These are phyloP conservation scores for Turritopsis rubra DNA, from an alignment of 30 jellyfish, hydroid and myxozoan species.

Conservation along the genomic window DNA sequence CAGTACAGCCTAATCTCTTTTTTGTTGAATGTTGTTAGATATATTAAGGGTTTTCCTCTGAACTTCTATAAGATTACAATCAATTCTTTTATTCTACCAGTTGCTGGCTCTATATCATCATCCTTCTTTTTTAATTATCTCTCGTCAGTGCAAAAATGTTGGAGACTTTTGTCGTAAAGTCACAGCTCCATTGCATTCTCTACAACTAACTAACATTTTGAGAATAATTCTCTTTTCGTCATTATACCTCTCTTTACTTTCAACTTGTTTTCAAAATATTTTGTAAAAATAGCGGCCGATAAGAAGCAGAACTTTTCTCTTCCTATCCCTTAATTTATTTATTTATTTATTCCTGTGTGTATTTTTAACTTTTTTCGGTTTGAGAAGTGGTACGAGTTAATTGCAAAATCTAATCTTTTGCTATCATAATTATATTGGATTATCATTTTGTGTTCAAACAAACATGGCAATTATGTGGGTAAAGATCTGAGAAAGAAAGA, in stretches of 20 bases:
- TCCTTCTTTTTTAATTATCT: not conserved
- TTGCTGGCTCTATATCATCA: not conserved
- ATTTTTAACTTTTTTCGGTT: not conserved
- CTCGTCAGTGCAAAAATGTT: not conserved
- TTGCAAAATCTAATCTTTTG: not conserved
- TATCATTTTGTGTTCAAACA: not conserved
- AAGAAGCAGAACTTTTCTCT: no score
- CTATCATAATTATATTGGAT: not conserved
- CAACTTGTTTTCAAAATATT: no score
- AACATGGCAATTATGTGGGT: not conserved
- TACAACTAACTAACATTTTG: no score
- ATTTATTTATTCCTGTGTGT: not conserved
- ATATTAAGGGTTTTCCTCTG: not conserved
- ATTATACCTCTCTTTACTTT: no score
- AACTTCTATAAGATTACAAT: not conserved
- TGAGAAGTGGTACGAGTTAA: not conserved
- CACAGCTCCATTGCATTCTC: not conserved
- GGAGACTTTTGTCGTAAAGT: not conserved
- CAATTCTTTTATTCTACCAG: not conserved
- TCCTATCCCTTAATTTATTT: no score
- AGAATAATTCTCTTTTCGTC: no score
- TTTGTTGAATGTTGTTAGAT: not conserved
- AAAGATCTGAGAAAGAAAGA: not conserved
- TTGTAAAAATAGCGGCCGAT: no score
- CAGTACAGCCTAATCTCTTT: conserved; percentile 3